Evolutionary conservation across 2,888 invertebrate genomes (phyloP).

Genomic region (Coelogynopora nodosa): DNA sequence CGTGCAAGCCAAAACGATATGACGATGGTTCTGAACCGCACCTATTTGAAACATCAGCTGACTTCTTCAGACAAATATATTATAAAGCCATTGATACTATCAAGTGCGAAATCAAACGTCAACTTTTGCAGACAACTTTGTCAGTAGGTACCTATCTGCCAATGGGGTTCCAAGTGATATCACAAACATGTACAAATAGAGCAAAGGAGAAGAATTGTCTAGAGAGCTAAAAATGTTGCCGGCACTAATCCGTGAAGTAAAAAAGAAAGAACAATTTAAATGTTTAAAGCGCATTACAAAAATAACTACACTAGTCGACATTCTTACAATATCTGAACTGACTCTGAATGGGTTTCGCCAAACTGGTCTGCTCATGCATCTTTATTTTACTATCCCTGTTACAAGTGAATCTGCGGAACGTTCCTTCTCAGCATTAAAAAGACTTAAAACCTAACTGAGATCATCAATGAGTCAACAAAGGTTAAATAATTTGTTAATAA

Average conservation of each 20-base stretch:
- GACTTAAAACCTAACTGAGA: neutral
- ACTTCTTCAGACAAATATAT: conserved; percentile 14
- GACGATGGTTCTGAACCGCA: conserved; percentile 25
- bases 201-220: conserved; percentile 16
- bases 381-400: conserved; percentile 17
- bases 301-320: neutral
- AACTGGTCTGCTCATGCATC: conserved; percentile 6
- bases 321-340: conserved; percentile 10
- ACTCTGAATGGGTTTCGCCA: neutral
- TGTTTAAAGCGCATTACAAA: neutral
- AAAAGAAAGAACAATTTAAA: conserved; percentile 24
- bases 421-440: conserved; percentile 6
- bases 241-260: neutral
- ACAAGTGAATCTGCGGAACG: conserved; percentile 22
- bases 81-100: neutral
- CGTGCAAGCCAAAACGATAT: conserved; percentile 21
- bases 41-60: neutral
- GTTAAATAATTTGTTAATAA: conserved; percentile 22
- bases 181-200: neutral
- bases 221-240: conserved; percentile 13
- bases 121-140: neutral
- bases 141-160: neutral
- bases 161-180: neutral
- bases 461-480: conserved; percentile 20
- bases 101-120: conserved; percentile 11